Evolutionary conservation across 2,888 invertebrate species (phyloP).

Genomic region (Diabrotica balteata): DNA sequence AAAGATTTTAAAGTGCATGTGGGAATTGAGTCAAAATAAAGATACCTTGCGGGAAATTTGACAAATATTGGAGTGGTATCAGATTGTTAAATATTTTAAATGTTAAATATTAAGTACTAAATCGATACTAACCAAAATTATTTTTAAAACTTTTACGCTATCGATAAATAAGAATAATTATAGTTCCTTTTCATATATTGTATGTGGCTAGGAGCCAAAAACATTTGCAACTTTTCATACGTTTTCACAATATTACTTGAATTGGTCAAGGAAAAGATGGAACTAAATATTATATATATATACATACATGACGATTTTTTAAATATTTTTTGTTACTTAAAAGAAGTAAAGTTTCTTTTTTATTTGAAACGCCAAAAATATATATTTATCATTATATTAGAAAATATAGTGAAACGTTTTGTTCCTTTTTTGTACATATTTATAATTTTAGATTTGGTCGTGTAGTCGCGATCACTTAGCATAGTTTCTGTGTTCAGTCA

Average conservation of each 20-base stretch:
- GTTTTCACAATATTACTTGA: background rate
- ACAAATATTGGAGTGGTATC: too few relatives aligned
- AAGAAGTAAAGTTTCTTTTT: conserved; percentile 57
- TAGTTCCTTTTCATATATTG: too few relatives aligned
- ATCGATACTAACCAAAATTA: too few relatives aligned
- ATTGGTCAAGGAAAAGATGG: background rate
- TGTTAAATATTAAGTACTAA: too few relatives aligned
- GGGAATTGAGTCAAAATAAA: too few relatives aligned
- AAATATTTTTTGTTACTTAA: conserved; percentile 59
- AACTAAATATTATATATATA: conserved; percentile 5
- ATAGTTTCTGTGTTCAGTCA: conserved; percentile 41
- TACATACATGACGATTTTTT: conserved; percentile 53
- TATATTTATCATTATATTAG: conserved; percentile 58
- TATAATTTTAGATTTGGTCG: conserved; percentile 45
- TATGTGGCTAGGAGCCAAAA: too few relatives aligned
- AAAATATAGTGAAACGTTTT: conserved; percentile 58
- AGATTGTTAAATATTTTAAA: too few relatives aligned
- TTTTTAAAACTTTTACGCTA: too few relatives aligned
- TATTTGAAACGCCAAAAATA: conserved; percentile 61
- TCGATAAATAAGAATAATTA: too few relatives aligned
- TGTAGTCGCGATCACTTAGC: conserved; percentile 39
- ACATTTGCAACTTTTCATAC: too few relatives aligned
- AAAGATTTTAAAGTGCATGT: too few relatives aligned
- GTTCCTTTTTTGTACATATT: conserved; percentile 61
- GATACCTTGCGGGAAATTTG: too few relatives aligned